Percentiles rank a stretch among this genome's conserved stretches.
Conservation (phyloP, 64 coral and sea anemone species). For the Trachythela sp. region DNA sequence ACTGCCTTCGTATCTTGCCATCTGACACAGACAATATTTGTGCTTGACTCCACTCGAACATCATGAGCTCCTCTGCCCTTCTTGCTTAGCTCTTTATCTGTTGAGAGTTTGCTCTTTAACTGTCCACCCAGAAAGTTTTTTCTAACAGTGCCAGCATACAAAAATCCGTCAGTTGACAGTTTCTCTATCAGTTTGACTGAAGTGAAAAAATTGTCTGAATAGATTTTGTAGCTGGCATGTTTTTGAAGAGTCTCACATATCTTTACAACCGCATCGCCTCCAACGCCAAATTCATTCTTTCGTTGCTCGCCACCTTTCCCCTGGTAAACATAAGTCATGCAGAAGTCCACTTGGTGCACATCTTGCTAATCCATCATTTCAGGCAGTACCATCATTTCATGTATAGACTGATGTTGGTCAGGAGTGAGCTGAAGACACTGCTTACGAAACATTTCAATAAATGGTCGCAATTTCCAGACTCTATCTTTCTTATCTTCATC, state of each 20-base stretch:
- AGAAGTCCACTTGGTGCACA: background rate
- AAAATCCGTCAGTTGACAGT: background rate
- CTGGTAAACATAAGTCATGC: background rate
- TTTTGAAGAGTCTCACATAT: background rate
- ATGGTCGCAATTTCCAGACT: background rate
- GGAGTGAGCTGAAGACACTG: background rate
- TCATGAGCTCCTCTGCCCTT: background rate
- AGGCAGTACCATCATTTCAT: too few relatives aligned
- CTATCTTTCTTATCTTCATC: background rate
- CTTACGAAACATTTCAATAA: background rate
- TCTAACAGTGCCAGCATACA: conserved; percentile 5
- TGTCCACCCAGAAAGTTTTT: background rate
- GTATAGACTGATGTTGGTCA: too few relatives aligned
- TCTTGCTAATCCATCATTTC: too few relatives aligned
- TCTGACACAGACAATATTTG: background rate
- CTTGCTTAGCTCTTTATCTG: background rate
- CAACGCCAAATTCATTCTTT: background rate
- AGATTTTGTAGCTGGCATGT: conserved; percentile 11
- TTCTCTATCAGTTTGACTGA: background rate
- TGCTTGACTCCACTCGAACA: background rate
- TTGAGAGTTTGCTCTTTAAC: background rate
- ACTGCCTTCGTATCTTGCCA: conserved; percentile 9
- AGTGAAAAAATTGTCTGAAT: background rate
- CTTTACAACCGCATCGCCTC: background rate
- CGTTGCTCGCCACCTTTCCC: background rate